Base-by-base conservation (phyloP, 1,140 invertebrate species). In the Coptotermes formosanus region DNA sequence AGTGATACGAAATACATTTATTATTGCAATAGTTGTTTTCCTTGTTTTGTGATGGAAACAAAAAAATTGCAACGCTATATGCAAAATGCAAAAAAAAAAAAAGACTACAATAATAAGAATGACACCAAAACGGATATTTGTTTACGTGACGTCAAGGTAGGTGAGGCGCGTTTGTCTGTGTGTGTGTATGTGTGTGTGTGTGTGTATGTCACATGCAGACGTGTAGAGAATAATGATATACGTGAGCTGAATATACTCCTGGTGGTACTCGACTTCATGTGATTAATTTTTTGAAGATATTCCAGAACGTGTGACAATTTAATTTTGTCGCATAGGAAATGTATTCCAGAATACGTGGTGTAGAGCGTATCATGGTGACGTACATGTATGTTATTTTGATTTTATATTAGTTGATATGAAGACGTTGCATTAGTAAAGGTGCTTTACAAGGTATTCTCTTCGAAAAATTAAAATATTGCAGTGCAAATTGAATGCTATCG, bases 1-100 rank as follows among this genome's bases (percentile, higher is more conserved):
- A 30, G 64, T 75, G 64, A 75, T 75, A 12, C 64, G 30, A 75
- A 75, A 75, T 75, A 16, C 64, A 30, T 30, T 55, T 55, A 55
- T 55, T 55, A 55, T 55, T 75, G n/a, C 64, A 75, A 75, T 8
- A 75, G 64, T 75, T 75, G 64, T 75, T 75, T 75, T 75, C 30
- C 64, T 75, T 75, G 64, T 75, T 75, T 75, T 75, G 64, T 75
- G 64, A 30, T 30, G 64, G n/a, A 75, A 75, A 64, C 25, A 64
- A 64, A 64, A 30, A 75, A 75, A 30, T 30, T 75, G 64, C n/a
- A 75, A 75, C 9, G 9, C n/a, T 30, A 30, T 16, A 14, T 30
- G 3, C n/a, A 38, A 38, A 38, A 38, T 38, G 38, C 38, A 38
- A 38, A n/a, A 14, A 75, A 30, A 38, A 38, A n/a, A 14, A 75